These are phyloP conservation scores for Prosapia bicincta DNA, from an alignment of 2,888 invertebrate species.

Conservation along the genomic window DNA sequence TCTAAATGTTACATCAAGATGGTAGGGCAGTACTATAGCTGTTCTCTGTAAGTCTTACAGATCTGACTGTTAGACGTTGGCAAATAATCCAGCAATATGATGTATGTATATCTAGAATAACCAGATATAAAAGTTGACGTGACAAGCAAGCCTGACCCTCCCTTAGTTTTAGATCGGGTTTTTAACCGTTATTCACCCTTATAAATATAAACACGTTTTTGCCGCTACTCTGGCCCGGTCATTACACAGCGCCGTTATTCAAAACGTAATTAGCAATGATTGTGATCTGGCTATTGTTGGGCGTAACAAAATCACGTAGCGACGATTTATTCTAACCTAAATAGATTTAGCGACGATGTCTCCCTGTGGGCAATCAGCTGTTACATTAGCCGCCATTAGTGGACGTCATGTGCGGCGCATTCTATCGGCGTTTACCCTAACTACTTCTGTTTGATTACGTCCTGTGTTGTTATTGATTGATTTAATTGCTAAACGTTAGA, in stretches of 20 bases:
- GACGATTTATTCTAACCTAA: neutral
- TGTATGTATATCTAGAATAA: too few relatives aligned
- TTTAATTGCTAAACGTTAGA: neutral
- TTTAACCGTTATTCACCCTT: too few relatives aligned
- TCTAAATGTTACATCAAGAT: too few relatives aligned
- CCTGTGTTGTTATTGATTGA: neutral
- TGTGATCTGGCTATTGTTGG: neutral
- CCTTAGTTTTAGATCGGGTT: too few relatives aligned
- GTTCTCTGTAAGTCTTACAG: too few relatives aligned
- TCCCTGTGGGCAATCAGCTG: neutral
- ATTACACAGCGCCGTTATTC: neutral
- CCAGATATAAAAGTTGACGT: too few relatives aligned
- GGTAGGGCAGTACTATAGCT: too few relatives aligned
- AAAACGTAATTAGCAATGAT: neutral
- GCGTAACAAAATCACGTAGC: neutral
- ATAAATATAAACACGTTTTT: too few relatives aligned
- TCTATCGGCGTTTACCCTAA: neutral
- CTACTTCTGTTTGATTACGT: neutral
- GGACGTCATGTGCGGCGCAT: neutral
- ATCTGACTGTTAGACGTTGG: too few relatives aligned
- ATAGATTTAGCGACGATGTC: neutral
- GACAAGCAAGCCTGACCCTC: too few relatives aligned
- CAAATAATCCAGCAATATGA: too few relatives aligned
- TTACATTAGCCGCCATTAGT: slow-evolving; percentile 2
- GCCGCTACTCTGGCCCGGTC: neutral